Percentiles rank a stretch among this genome's conserved stretches.
phyloP scores from a whole-genome alignment of 2,797 vertebrate genomes.

The Gobionotothen gibberifrons region DNA sequence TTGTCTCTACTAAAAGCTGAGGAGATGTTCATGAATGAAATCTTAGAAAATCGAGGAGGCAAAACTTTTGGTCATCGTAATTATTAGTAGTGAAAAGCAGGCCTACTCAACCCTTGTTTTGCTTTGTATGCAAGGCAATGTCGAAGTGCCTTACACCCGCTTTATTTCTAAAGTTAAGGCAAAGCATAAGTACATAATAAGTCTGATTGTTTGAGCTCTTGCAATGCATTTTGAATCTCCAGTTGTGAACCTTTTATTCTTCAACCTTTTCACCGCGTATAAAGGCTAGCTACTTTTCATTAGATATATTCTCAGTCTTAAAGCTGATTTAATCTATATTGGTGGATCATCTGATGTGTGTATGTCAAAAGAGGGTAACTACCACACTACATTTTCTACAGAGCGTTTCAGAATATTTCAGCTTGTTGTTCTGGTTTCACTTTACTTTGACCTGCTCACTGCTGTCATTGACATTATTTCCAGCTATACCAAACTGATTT shows the following conservation, averaged over 20 bases:
- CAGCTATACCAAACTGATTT: neutral
- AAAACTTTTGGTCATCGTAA: too few species aligned
- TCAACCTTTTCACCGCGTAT: neutral
- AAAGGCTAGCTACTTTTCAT: too few species aligned
- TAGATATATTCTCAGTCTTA: constrained; percentile 2
- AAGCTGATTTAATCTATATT: neutral
- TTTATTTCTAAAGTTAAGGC: too few species aligned
- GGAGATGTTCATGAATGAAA: neutral
- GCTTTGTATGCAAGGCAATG: too few species aligned
- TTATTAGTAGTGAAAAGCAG: too few species aligned
- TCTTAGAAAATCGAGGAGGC: too few species aligned
- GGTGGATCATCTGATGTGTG: neutral
- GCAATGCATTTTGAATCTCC: neutral
- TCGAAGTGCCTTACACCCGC: too few species aligned
- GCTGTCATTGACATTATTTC: neutral
- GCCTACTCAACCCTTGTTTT: too few species aligned
- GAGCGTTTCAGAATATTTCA: too few species aligned
- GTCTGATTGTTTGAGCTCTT: neutral
- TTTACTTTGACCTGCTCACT: neutral
- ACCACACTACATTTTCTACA: too few species aligned
- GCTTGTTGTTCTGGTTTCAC: neutral
- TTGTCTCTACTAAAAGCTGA: neutral
- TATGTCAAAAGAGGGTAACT: too few species aligned
- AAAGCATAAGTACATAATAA: too few species aligned
- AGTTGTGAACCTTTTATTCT: neutral